phyloP scores from a whole-genome alignment of 2,888 invertebrate species.

The Yponomeuta malinellus region DNA sequence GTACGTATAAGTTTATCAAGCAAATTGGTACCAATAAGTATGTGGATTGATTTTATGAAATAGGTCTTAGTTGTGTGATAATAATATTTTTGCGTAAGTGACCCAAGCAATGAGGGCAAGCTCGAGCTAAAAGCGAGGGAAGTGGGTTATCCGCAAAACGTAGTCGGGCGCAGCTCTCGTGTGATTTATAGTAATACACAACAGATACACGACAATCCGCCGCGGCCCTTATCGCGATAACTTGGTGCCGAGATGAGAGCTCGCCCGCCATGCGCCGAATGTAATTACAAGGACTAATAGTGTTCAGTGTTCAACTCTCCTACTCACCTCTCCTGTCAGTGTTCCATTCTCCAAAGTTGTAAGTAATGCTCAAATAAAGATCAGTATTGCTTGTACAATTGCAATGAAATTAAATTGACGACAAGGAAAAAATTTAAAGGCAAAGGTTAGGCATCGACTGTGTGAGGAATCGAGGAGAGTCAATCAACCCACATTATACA shows the following conservation, averaged over 20 bases:
- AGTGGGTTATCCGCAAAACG: conserved; percentile 8
- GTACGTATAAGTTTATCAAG: not conserved
- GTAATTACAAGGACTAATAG: too few species aligned
- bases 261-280: not conserved
- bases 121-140: not conserved
- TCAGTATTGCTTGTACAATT: too few species aligned
- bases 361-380: too few species aligned
- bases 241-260: not conserved
- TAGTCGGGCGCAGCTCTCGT: conserved; percentile 15
- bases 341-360: too few species aligned
- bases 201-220: conserved; percentile 33
- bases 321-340: too few species aligned
- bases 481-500: too few species aligned
- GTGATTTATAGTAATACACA: conserved; percentile 57
- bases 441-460: too few species aligned
- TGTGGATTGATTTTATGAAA: not conserved
- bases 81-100: not conserved
- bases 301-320: too few species aligned
- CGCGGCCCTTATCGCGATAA: conserved; percentile 10
- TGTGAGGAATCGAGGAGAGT: too few species aligned
- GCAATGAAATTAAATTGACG: too few species aligned
- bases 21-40: not conserved
- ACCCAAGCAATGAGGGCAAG: not conserved
- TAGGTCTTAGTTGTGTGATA: not conserved
- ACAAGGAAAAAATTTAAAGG: too few species aligned